These are phyloP conservation scores for Phaethornis superciliosus DNA, from an alignment of 2,113 vertebrate species.

Conservation along the genomic window DNA sequence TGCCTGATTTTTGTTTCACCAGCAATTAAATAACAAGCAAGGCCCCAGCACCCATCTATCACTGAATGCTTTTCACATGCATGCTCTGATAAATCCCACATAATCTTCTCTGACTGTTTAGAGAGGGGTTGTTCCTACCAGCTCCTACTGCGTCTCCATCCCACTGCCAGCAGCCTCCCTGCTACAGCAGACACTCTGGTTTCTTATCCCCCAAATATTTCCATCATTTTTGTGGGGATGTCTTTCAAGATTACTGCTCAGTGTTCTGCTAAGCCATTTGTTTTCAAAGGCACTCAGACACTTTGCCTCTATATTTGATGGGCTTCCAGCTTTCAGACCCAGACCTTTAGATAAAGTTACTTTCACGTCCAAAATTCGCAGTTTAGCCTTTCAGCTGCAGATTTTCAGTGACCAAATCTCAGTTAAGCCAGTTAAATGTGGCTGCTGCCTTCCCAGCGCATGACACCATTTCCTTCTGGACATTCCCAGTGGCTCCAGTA, in stretches of 20 bases:
- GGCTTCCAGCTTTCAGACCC: conserved; percentile 30
- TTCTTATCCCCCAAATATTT: background rate
- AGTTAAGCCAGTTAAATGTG: background rate
- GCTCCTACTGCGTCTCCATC: background rate
- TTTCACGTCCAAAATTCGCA: conserved; percentile 8
- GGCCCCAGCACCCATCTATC: background rate
- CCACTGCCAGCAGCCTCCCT: background rate
- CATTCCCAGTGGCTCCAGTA: background rate
- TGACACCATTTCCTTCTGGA: conserved; percentile 48
- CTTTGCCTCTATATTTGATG: conserved; percentile 5
- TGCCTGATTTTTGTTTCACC: background rate
- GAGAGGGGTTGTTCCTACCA: background rate
- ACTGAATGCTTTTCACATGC: background rate
- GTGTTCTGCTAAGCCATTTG: background rate
- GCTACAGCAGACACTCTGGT: background rate
- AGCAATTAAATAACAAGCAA: background rate
- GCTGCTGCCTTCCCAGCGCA: background rate
- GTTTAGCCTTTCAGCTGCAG: conserved; percentile 13
- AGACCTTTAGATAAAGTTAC: conserved; percentile 8
- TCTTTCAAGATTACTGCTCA: background rate
- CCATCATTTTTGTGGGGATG: background rate
- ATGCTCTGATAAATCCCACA: background rate
- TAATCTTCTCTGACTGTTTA: background rate
- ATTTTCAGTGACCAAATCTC: conserved; percentile 28
- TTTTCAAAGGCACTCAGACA: conserved; percentile 23